Evolutionary conservation across 2,888 invertebrate genomes (phyloP).

Genomic region (Crematogaster levior): DNA sequence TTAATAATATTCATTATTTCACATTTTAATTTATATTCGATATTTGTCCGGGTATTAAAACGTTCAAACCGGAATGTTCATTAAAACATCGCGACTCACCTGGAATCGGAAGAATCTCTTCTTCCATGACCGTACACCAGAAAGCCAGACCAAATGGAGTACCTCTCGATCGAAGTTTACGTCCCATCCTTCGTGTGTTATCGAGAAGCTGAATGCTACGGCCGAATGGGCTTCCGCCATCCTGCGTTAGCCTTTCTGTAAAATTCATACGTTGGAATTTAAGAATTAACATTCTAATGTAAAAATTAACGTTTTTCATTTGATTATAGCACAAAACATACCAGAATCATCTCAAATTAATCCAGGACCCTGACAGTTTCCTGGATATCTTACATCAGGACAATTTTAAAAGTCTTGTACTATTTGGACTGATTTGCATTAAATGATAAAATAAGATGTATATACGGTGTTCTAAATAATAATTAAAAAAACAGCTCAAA

Average conservation of each 20-base stretch:
- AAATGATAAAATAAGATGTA: neutral
- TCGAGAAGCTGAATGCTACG: constrained; percentile 98
- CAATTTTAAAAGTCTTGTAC: no score
- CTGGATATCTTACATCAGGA: no score
- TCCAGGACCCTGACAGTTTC: no score
- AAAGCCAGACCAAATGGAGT: constrained; percentile 97
- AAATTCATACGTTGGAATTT: neutral
- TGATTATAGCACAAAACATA: no score
- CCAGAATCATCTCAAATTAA: no score
- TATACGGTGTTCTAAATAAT: no score
- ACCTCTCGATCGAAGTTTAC: constrained; percentile 99
- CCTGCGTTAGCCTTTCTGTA: constrained; percentile 54
- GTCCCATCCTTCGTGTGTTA: constrained; percentile 99
- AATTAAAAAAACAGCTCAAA: neutral
- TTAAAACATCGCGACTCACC: constrained; percentile 87
- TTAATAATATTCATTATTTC: constrained; percentile 56
- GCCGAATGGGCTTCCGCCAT: constrained; percentile 99
- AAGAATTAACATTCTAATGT: constrained; percentile 4
- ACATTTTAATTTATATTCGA: neutral
- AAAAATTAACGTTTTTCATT: no score
- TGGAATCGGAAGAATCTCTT: constrained; percentile 95
- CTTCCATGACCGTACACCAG: constrained; percentile 98
- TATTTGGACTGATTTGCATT: no score
- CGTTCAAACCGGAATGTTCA: neutral
- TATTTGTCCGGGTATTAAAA: neutral